Evolutionary conservation across 2,888 invertebrate species (phyloP), one percentile per base, ranked within the genome.

Genomic region (Pollenia amentaria): DNA sequence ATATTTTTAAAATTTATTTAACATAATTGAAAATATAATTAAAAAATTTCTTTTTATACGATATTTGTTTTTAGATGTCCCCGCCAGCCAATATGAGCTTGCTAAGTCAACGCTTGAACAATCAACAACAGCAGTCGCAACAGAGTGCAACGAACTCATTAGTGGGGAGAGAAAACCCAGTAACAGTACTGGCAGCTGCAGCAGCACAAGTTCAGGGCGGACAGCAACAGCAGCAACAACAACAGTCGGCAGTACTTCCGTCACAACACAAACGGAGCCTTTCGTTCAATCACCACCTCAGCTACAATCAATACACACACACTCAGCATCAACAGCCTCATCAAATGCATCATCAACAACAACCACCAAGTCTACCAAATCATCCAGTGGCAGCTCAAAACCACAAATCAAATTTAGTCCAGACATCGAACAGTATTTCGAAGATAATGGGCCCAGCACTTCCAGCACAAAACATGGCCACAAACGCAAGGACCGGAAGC

Each of bases 211-310:
- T n/a, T 69, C 77, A 75, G 80, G 48, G 75, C 87, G 84, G 67
- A 77, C 86, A 89, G 87, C 89, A 75, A 48, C 46, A 87, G 83
- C 90, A 86, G 62, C 90, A 76, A 77, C 87, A 81, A 16, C 75
- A 69, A n/a, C 65, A 18, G 29, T 38, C 60, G 42, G 53, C 51
- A 60, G 90, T 91, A 84, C 89, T 90, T 90, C 91, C 94, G 94
- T 95, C 94, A 93, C 95, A 94, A 94, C 95, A 95, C 94, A 96
- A 94, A 95, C 94, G 94, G 95, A 95, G 94, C 94, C 95, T 94
- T 90, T 95, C 95, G 92, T 95, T 95, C 94, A 95, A 95, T 94
- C 95, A 95, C 93, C 95, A 95, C 93, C 95, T 95, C 94, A 95
- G 95, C 93, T 95, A 95, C 94, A 95, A 95, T 91, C 95, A 95